Percentiles rank a stretch among this genome's conserved stretches.
phyloP scores from a whole-genome alignment of 2,888 invertebrate genomes.

The Apodemia mormo region DNA sequence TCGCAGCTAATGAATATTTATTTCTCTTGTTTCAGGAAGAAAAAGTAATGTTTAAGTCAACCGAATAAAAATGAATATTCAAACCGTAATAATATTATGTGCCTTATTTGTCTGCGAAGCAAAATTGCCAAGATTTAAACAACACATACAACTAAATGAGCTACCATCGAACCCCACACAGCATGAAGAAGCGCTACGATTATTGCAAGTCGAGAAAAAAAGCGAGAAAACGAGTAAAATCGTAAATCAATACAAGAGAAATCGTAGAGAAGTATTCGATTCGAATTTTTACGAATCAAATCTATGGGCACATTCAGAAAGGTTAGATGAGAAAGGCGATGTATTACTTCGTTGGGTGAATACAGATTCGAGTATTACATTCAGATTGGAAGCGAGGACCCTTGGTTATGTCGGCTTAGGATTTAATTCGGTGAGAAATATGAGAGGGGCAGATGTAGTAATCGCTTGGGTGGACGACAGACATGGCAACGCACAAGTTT shows the following conservation, averaged over 20 bases:
- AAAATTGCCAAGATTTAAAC: slow-evolving; percentile 63
- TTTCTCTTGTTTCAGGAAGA: slow-evolving; percentile 62
- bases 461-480: slow-evolving; percentile 93
- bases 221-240: slow-evolving; percentile 66
- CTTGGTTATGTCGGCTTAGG: slow-evolving; percentile 94
- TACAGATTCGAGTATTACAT: slow-evolving; percentile 89
- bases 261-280: slow-evolving; percentile 68
- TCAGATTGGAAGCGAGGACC: slow-evolving; percentile 91
- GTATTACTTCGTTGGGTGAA: slow-evolving; percentile 86
- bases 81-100: slow-evolving; percentile 61
- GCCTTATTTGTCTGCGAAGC: slow-evolving; percentile 68
- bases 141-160: slow-evolving; percentile 56
- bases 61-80: slow-evolving; percentile 59
- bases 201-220: slow-evolving; percentile 59
- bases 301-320: slow-evolving; percentile 83
- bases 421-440: slow-evolving; percentile 89
- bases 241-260: slow-evolving; percentile 63
- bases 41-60: slow-evolving; percentile 58
- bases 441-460: slow-evolving; percentile 92
- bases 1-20: slow-evolving; percentile 5
- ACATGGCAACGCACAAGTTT: slow-evolving; percentile 85
- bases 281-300: slow-evolving; percentile 70
- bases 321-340: slow-evolving; percentile 79
- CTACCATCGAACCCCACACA: slow-evolving; percentile 59
- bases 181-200: slow-evolving; percentile 53